Evolutionary conservation across 2,888 invertebrate genomes (phyloP), one percentile per base, ranked within the genome.

Genomic region (Odontocolon sp.): DNA sequence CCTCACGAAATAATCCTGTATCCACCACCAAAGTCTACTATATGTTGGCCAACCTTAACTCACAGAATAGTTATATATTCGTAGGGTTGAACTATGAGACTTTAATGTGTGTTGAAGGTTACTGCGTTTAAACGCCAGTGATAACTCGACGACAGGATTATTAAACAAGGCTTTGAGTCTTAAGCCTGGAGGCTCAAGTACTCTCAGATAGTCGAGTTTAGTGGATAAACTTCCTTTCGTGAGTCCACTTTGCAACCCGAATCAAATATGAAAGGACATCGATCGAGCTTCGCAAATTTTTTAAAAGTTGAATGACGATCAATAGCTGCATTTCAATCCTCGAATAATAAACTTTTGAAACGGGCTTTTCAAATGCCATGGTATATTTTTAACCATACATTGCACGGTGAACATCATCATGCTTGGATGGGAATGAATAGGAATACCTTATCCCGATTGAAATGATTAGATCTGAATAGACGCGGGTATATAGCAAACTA

Each of bases 81-180:
- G 21, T 21, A 14, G 36, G 3, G 31, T 36, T 14, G 50, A 47
- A 36, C 36, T 47, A 8, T 33, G 36, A 47, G 47, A 33, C 21
- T 47, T 63, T 50, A 63, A 21, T 36, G 47, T 33, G 31, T 31
- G 33, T 23, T 36, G 2, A 8, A 16, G 47, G 38, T 14, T 50
- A 64, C 50, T 36, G 14, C 50, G 50, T 31, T 64, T 64, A 64
- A 64, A 23, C 36, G 64, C 36, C 50, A 64, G 64, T 64, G 74
- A 54, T 57, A 78, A 70, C 61, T 66, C 67, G 69, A 36, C 74
- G 74, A 74, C 74, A 74, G 77, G 61, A 78, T 78, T 78, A 78
- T 74, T 78, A 78, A 78, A 74, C 77, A 66, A 59, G 66, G 77
- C 69, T 74, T 74, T 45, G 64, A 67, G 73, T 66, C 61, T 69